Conservation (phyloP, 2,113 vertebrate species). For the Lethenteron reissneri region DNA sequence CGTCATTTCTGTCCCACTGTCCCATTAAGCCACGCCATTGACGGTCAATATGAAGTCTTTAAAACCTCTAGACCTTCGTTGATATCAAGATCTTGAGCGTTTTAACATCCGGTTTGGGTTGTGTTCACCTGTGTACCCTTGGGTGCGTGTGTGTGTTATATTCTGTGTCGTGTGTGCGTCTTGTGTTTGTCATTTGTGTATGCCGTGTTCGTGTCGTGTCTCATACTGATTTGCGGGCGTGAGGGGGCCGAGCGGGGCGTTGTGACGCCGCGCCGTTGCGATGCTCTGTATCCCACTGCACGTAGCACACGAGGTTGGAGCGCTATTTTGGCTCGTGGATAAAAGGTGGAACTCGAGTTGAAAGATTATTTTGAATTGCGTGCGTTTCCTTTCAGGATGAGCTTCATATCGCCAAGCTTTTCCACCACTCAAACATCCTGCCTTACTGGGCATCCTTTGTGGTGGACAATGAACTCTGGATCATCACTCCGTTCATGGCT, state of each 20-base stretch:
- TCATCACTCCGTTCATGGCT: conserved; percentile 74
- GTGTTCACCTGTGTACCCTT: no score
- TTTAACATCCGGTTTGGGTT: no score
- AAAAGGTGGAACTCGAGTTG: background rate
- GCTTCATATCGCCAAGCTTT: conserved; percentile 50
- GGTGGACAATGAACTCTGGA: conserved; percentile 73
- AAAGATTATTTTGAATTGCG: background rate
- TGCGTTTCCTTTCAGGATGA: conserved; percentile 41
- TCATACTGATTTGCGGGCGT: background rate
- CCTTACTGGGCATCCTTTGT: conserved; percentile 69
- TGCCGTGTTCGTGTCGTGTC: background rate
- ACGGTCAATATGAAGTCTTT: no score
- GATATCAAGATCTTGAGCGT: no score
- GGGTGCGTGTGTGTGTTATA: no score
- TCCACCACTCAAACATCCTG: conserved; percentile 66
- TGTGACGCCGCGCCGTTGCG: background rate
- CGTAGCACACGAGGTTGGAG: background rate
- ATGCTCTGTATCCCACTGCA: background rate
- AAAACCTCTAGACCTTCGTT: no score
- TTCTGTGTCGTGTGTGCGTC: no score
- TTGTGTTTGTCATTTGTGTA: no score
- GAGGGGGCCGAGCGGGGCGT: background rate
- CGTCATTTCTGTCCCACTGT: no score
- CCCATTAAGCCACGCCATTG: no score
- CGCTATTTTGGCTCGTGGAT: background rate